Base-by-base conservation (phyloP, 2,797 vertebrate genomes). In the Poecilia gillii region DNA sequence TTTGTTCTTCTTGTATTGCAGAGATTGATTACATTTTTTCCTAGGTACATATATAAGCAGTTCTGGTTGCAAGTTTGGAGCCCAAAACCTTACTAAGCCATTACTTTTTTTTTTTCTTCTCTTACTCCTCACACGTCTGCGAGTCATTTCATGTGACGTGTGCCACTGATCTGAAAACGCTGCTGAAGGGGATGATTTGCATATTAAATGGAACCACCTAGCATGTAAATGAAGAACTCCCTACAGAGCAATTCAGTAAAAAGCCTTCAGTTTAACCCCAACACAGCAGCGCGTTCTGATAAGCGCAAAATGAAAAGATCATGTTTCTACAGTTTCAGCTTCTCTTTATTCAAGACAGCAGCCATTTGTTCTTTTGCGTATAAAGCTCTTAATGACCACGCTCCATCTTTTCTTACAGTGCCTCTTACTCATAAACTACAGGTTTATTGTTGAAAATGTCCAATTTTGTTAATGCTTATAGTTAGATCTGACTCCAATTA, bases 111-210 rank as follows among this genome's bases (percentile, higher is more conserved):
- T 33, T 77, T 3, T 33, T 33, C 8, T 33, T 33, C 8, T 14
- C 33, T 36, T 25, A 59, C 53, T 46, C 45, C 6, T 45, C 28
- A 72, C 18, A 41, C 33, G 66, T 72, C 20, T 39, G 25, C 25
- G n/a, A 72, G 33, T 46, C 39, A 73, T 47, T 74, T 71, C 53
- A 47, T 55, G 33, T 57, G 39, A 77, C 51, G 31, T 72, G 47
- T 74, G 70, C 46, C 41, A 5, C 41, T 57, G 72, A 62, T 49
- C 46, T 73, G 33, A 2, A 55, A 36, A 2, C 33, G 55, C 31
- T 59, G 64, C 70, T 25, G 33, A 57, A 59, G 64, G 25, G 74
- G 78, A 73, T 51, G 31, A 53, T 73, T 73, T 13, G 20, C 31
- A 73, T 36, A 33, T 39, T 73, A 43, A 70, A 70, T 70, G 39